Base-by-base conservation (phyloP, 2,113 vertebrate genomes). In the Gymnocephalus cernua region DNA sequence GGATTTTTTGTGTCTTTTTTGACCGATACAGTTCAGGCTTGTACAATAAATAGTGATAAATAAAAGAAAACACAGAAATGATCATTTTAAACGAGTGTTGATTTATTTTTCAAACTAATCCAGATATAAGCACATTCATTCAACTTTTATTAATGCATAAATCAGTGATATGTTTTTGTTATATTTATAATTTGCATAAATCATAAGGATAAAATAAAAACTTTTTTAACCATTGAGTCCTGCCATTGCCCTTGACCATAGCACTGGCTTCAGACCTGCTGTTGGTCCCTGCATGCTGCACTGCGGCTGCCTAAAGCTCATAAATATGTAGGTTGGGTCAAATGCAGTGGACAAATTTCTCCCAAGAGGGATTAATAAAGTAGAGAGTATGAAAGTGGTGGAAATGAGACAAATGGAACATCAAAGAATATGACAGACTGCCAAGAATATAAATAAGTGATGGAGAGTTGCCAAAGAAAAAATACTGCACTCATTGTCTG, bases 1-100 rank as follows among this genome's bases (percentile, higher is more conserved):
- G 86, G 92, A 84, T 83, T 92, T 91, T 89, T 90, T 94, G 89
- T 94, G 90, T 94, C 82, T 91, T 91, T 93, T 93, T 90, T 93
- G 90, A 93, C 73, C 35, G 83, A 86, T 88, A 86, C 78, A 90
- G 77, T 91, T 88, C 85, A 89, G 88, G 82, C 91, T 89, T 94
- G 92, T 93, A 93, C 87, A 93, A 89, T 83, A 91, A 93, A 93
- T 91, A 91, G 92, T 86, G 57, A 86, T 90, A 80, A 89, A 91
- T 88, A 91, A 91, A 93, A 86, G 85, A 80, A 91, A 87, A 84
- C 48, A 87, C 70, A 83, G 70, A 90, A 86, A 79, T 80, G 1
- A 93, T 84, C 53, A 44, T 84, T 85, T 91, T 90, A 80, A 86
- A 68, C 6, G 89, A 89, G 92, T 91, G 88, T 91, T 85, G 53